phyloP scores from a whole-genome alignment of 1,140 invertebrate species.

The Littorina saxatilis region DNA sequence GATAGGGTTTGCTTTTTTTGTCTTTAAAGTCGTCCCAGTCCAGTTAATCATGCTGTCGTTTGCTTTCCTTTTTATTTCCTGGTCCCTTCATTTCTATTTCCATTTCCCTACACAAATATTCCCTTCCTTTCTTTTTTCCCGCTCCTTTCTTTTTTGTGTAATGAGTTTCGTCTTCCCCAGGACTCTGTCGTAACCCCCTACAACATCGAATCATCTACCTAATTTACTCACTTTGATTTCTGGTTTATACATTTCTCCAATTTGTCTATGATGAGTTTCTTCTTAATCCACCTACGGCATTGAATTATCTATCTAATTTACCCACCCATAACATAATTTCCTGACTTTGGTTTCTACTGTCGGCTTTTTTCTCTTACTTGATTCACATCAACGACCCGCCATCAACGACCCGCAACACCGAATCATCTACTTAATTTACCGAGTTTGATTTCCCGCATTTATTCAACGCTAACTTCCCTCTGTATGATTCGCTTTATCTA shows the following conservation, averaged over 20 bases:
- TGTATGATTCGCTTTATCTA: neutral
- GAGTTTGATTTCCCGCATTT: neutral
- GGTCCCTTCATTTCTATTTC: neutral
- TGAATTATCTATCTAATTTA: too few relatives aligned
- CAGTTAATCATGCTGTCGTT: neutral
- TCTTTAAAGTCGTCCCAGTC: neutral
- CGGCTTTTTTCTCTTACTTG: too few relatives aligned
- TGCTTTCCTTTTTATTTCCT: neutral
- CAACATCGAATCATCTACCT: too few relatives aligned
- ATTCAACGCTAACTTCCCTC: constrained; percentile 11
- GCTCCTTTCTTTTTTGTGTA: neutral
- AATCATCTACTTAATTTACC: neutral
- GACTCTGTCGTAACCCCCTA: too few relatives aligned
- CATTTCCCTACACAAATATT: neutral
- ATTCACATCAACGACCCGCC: too few relatives aligned
- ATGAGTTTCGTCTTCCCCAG: neutral
- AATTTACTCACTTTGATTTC: too few relatives aligned
- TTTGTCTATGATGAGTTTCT: too few relatives aligned
- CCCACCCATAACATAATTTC: too few relatives aligned
- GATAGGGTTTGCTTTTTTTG: constrained; percentile 7
- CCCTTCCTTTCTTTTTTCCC: neutral
- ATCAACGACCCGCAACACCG: too few relatives aligned
- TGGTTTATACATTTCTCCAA: too few relatives aligned
- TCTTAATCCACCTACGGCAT: too few relatives aligned
- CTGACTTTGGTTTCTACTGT: too few relatives aligned